Base-by-base conservation (phyloP, 2,113 vertebrate genomes). In the Podarcis raffonei region DNA sequence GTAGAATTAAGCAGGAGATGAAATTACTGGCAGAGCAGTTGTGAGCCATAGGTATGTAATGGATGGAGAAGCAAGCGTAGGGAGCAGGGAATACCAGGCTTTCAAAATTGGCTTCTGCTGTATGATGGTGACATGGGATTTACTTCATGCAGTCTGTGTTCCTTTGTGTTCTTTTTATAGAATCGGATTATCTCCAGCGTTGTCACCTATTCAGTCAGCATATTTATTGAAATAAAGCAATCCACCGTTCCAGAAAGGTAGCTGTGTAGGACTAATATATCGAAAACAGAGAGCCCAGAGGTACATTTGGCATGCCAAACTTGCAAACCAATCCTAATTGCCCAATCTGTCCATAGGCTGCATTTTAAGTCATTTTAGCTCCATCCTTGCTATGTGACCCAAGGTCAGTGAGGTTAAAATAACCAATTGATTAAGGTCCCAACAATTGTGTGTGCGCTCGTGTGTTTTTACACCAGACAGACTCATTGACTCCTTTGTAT, bases 11-110 rank as follows among this genome's bases (percentile, higher is more conserved):
- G 80, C 89, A 76, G 88, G 91, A 94, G 88, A 84, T 68, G 68
- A 90, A 95, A 92, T 95, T 92, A 83, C 23, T 0, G 39, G 89
- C 89, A 89, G 93, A 94, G 89, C 92, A 86, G 91, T 93, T 89
- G 62, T 53, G 75, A 92, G 66, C 59, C 84, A 53, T 23, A 37
- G 87, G 86, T 65, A 42, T 72, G 75, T 74, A 88, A 57, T 84
- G 81, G 87, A 7, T 71, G 48, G 81, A 93, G 74, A 89, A 83
- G 48, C 68, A 86, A 53, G 48, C 25, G 35, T 87, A 35, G 72
- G 35, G 68, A 89, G 83, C 0, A 86, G 91, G 87, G 87, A 86
- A 91, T 89, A 93, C 66, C 37, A 66, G 39, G 11, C 15, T 5
- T 35, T 35, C 12, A 20, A 12, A 1, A 22, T 68, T 48, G 6